Percentiles rank a stretch among this genome's conserved stretches.
Evolutionary conservation across 1,140 invertebrate genomes (phyloP).

Genomic region (Zelostemma sp.): DNA sequence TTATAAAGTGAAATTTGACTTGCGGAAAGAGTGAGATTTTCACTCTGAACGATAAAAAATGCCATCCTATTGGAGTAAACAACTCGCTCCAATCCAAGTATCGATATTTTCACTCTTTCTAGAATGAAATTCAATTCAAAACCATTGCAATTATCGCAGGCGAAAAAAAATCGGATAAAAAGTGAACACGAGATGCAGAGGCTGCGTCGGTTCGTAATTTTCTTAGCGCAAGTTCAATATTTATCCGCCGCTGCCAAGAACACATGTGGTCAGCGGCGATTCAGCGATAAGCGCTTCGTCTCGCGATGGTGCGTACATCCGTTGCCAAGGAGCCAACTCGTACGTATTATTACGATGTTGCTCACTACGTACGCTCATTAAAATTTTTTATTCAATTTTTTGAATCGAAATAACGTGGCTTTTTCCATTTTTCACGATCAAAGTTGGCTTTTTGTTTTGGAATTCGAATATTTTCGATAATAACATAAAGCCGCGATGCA

Average conservation of each 20-base stretch:
- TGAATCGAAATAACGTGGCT: no score
- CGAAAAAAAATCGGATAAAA: neutral
- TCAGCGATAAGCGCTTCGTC: slow-evolving; percentile 55
- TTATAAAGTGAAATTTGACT: no score
- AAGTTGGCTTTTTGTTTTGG: no score
- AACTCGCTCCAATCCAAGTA: no score
- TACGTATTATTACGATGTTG: slow-evolving; percentile 28
- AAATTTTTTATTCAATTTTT: no score
- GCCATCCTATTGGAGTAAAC: no score
- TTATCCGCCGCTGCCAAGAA: slow-evolving; percentile 51
- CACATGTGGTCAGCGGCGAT: slow-evolving; percentile 63
- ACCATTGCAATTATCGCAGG: no score
- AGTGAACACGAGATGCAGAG: neutral
- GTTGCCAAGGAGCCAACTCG: slow-evolving; percentile 32
- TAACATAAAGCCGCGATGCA: slow-evolving; percentile 38
- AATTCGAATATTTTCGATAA: slow-evolving; percentile 18
- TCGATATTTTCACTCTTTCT: no score
- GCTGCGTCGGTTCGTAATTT: slow-evolving; percentile 18
- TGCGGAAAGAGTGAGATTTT: no score
- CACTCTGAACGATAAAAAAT: no score
- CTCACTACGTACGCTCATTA: slow-evolving; percentile 7
- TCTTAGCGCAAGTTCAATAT: slow-evolving; percentile 42
- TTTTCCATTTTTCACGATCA: no score
- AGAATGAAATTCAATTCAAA: no score
- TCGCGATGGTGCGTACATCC: slow-evolving; percentile 66